Evolutionary conservation across 2,797 vertebrate genomes (phyloP).

Genomic region (Selene dorsalis): DNA sequence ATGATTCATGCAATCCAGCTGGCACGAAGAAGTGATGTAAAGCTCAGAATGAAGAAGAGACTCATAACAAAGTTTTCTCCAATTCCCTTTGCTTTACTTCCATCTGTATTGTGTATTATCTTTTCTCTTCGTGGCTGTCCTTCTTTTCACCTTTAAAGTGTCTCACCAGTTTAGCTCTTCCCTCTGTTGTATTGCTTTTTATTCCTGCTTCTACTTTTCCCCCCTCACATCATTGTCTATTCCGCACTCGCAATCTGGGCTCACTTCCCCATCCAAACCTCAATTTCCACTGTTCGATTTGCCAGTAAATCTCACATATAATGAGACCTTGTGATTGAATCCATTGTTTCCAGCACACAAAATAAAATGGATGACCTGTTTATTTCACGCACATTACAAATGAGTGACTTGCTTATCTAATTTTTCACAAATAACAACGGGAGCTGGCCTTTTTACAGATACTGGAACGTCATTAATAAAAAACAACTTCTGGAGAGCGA

Average conservation of each 20-base stretch:
- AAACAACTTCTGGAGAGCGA: not conserved
- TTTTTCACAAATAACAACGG: constrained; percentile 6
- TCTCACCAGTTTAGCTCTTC: not conserved
- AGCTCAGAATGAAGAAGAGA: not conserved
- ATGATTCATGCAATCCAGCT: not conserved
- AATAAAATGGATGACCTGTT: not conserved
- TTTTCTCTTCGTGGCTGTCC: not conserved
- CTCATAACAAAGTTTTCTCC: not conserved
- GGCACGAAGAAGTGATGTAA: not conserved
- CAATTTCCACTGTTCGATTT: constrained; percentile 25
- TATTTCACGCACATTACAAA: constrained; percentile 14
- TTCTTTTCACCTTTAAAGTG: constrained; percentile 14
- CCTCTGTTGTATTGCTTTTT: constrained; percentile 1
- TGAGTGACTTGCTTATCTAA: not conserved
- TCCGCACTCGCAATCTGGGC: constrained; percentile 14
- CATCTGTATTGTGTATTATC: constrained; percentile 20
- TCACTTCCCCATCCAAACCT: constrained; percentile 26
- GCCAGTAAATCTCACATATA: not conserved
- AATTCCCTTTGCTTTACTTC: not conserved
- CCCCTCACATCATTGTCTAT: constrained; percentile 12
- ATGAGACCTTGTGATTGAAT: constrained; percentile 21
- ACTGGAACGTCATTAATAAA: not conserved
- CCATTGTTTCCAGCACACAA: constrained; percentile 6
- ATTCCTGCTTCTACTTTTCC: not conserved
- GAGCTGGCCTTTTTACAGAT: constrained; percentile 23